These are phyloP conservation scores for Barbus barbus DNA, from an alignment of 2,113 vertebrate genomes.

Conservation along the genomic window DNA sequence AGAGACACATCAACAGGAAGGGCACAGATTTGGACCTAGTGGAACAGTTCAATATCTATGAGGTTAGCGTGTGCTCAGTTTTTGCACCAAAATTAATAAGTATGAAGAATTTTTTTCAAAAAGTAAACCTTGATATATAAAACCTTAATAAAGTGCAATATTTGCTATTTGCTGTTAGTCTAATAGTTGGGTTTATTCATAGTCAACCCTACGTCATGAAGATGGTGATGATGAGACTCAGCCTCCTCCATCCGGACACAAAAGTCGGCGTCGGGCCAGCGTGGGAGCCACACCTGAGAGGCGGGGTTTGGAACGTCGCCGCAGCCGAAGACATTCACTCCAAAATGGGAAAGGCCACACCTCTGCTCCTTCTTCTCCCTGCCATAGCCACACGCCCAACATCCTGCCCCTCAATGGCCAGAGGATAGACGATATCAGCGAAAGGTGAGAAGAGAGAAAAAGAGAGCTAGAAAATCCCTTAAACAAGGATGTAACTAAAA, in stretches of 20 bases:
- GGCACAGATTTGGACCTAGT: conserved; percentile 93
- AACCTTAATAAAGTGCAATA: not conserved
- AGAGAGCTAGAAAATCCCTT: not conserved
- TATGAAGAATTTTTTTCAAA: not conserved
- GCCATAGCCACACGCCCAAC: conserved; percentile 52
- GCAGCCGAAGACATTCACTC: conserved; percentile 91
- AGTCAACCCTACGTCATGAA: conserved; percentile 86
- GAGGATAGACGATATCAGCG: conserved; percentile 77
- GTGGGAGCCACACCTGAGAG: conserved; percentile 73
- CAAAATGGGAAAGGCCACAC: conserved; percentile 80
- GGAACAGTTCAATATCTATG: conserved; percentile 96
- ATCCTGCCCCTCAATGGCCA: conserved; percentile 75
- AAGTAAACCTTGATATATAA: not conserved
- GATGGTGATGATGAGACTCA: conserved; percentile 85
- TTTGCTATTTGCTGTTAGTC: not conserved
- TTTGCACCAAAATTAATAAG: not conserved
- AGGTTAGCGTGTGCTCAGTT: conserved; percentile 75
- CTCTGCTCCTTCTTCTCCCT: conserved; percentile 83
- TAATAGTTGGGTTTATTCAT: not conserved
- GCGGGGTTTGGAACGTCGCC: conserved; percentile 84
- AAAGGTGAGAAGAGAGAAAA: conserved; percentile 79
- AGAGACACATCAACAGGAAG: conserved; percentile 90
- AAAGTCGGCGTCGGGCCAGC: conserved; percentile 86
- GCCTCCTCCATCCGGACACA: conserved; percentile 77
- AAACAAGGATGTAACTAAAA: too few species aligned